Evolutionary conservation across 2,797 vertebrate genomes (phyloP), one percentile per base, ranked within the genome.

Genomic region (Notamacropus eugenii): DNA sequence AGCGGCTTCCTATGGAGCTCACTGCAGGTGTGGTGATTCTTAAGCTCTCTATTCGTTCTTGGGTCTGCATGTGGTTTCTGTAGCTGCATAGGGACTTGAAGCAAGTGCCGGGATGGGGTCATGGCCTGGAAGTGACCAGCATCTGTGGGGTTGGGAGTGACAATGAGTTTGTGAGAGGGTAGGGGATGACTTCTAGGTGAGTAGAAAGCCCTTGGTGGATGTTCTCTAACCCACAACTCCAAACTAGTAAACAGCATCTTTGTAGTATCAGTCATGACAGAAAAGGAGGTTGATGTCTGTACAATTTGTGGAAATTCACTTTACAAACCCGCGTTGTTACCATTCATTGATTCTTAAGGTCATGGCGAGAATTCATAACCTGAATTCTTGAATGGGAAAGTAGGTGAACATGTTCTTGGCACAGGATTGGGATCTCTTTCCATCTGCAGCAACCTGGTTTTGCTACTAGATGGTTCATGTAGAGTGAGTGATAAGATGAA

Each of bases 391-490:
- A 8, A 19, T 55, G 16, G 28, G 9, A 90, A 92, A 90, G 55
- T 4, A 52, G 24, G 27, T 10, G 22, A 87, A 27, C 40, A 27
- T 10, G 1, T 87, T 50, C 74, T 87, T 87, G 22, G 58, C 3
- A 28, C 3, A 46, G 34, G 11, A n/a, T 22, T 62, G 31, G 87
- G 87, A 92, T 74, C 24, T 40, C 91, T 90, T 2, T 4, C 57
- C 94, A 56, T 28, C 94, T 97, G 96, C 92, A 96, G 91, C 94
- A 87, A 40, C 87, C 28, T 8, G n/a, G 87, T 93, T 59, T 46
- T 90, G 94, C 96, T 96, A 92, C 96, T 95, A 96, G 97, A 91
- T 90, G 97, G 91, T 87, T 87, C 24, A 87, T 28, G 9, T 27
- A 46, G 0, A 87, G 40, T n/a, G 34, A 67, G 24, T n/a, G n/a